Base-by-base conservation (phyloP, 2,888 invertebrate genomes). In the Lottia scabra region DNA sequence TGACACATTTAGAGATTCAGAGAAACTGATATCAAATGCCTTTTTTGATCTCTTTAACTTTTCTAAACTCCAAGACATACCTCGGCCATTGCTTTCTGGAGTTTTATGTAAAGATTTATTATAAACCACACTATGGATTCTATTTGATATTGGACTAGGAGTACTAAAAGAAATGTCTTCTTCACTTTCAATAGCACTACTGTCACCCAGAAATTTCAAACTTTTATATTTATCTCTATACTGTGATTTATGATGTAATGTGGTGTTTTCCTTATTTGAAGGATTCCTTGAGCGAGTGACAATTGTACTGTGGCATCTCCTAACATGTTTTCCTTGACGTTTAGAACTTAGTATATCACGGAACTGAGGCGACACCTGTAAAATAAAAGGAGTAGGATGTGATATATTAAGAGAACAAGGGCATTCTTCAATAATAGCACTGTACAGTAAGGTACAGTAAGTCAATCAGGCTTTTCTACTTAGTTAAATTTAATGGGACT, bases 331-430 rank as follows among this genome's bases (percentile, higher is more conserved):
- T 10, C 12, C 65, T 69, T 67, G 56, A n/a, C 65, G 44, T 67
- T 56, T 27, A 16, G 64, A 26, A 30, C 19, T 30, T 43, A 44
- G 19, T 16, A 43, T 48, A 43, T 23, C 43, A 16, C 48, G 68
- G 64, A 82, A 82, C 63, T 82, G 82, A 38, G 82, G 82, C 10
- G 82, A 82, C 19, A 82, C 80, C 82, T 82, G 70, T n/a, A n/a
- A 13, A 71, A 71, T 43, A 69, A 13, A 45, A 16, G 30, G 65
- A 13, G 44, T 15, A 23, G n/a, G n/a, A n/a, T n/a, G n/a, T n/a
- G n/a, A n/a, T n/a, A n/a, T n/a, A n/a, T n/a, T n/a, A n/a, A n/a
- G n/a, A n/a, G n/a, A n/a, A n/a, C n/a, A n/a, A n/a, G n/a, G n/a
- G n/a, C n/a, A n/a, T n/a, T n/a, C n/a, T n/a, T n/a, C n/a, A n/a